phyloP scores from a whole-genome alignment of 2,113 vertebrate genomes.

The Ciconia stormi region DNA sequence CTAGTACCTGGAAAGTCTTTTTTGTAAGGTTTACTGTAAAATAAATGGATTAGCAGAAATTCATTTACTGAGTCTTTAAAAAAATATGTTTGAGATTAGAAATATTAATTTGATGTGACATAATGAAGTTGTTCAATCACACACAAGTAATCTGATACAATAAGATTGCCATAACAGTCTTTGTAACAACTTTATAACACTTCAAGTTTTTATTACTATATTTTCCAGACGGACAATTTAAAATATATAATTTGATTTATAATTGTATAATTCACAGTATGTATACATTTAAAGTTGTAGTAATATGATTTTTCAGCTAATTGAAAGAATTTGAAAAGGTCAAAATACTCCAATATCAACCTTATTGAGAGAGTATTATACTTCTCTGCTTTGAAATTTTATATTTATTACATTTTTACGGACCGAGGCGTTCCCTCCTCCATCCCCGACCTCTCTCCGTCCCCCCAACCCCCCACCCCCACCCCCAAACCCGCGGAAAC shows the following conservation, averaged over 20 bases:
- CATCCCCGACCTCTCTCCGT: no score
- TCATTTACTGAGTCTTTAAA: not conserved
- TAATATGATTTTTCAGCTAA: not conserved
- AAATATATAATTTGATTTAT: not conserved
- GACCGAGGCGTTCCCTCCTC: no score
- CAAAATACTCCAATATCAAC: not conserved
- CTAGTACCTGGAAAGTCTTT: fast-evolving
- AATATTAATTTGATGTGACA: not conserved
- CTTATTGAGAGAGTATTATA: not conserved
- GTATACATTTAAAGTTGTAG: not conserved
- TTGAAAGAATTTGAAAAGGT: not conserved
- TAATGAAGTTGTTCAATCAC: not conserved
- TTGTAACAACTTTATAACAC: not conserved
- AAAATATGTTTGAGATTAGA: not conserved
- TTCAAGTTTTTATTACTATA: not conserved
- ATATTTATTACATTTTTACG: not conserved
- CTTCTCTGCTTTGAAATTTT: not conserved
- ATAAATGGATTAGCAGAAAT: not conserved
- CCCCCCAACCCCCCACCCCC: no score
- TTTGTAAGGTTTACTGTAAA: not conserved
- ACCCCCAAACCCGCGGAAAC: no score
- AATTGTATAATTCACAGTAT: not conserved
- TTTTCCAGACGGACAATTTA: not conserved
- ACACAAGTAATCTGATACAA: not conserved
- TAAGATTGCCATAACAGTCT: not conserved